These are phyloP conservation scores for Crypturellus undulatus DNA, from an alignment of 2,113 vertebrate species.

Conservation along the genomic window DNA sequence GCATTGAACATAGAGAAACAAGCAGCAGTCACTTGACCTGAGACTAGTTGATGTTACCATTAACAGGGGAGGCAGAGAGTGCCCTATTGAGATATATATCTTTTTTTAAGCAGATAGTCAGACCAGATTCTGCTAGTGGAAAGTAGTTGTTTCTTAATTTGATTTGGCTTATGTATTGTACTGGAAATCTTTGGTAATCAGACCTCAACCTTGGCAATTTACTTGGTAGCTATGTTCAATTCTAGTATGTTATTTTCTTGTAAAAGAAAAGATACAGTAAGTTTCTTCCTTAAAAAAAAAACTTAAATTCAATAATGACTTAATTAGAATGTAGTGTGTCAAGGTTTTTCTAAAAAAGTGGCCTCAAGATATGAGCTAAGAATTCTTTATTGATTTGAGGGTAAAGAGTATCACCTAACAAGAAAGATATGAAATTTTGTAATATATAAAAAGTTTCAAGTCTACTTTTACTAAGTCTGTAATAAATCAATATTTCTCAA, in stretches of 20 bases:
- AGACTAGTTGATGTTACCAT: background rate
- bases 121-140: background rate
- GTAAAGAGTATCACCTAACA: background rate
- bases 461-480: background rate
- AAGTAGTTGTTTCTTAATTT: background rate
- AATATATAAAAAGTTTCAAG: slow-evolving; percentile 13
- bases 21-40: background rate
- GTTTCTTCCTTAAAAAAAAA: background rate
- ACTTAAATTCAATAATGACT: background rate
- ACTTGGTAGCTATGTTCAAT: background rate
- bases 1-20: background rate
- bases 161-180: background rate
- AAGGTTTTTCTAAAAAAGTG: background rate
- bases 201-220: background rate
- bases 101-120: background rate
- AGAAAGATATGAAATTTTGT: background rate
- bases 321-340: background rate
- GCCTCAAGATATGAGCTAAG: background rate
- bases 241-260: background rate
- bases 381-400: background rate
- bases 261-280: background rate
- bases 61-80: background rate
- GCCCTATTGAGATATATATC: background rate
- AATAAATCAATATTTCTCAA: slow-evolving; percentile 35
- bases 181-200: background rate